phyloP scores from a whole-genome alignment of 2,888 invertebrate species.

The Chesias legatella region DNA sequence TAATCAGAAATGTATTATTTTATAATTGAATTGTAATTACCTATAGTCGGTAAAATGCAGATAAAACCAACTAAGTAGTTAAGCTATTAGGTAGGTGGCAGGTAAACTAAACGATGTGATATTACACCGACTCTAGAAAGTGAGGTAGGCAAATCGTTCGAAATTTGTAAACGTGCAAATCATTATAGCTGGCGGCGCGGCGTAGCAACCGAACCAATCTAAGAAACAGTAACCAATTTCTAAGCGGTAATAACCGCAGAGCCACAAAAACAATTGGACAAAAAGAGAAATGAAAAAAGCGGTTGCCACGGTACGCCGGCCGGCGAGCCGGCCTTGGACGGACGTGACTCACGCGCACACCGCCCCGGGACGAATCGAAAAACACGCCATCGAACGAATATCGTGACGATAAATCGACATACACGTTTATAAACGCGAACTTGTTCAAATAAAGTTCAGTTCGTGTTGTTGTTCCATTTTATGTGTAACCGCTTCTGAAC shows the following conservation, averaged over 20 bases:
- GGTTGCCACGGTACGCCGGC: slow-evolving; percentile 67
- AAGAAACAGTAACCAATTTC: slow-evolving; percentile 41
- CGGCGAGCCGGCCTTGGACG: slow-evolving; percentile 65
- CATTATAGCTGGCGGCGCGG: slow-evolving; percentile 14
- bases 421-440: slow-evolving; percentile 33
- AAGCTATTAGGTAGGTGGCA: no score
- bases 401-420: slow-evolving; percentile 41
- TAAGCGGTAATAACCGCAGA: slow-evolving; percentile 40
- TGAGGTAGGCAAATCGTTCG: slow-evolving; percentile 21
- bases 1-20: no score
- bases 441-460: slow-evolving; percentile 43
- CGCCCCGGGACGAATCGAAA: slow-evolving; percentile 38
- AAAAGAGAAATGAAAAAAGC: slow-evolving; percentile 51
- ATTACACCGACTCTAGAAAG: slow-evolving; percentile 22
- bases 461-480: slow-evolving; percentile 23
- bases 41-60: no score
- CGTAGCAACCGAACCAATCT: slow-evolving; percentile 36
- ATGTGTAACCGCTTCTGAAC: slow-evolving; percentile 17
- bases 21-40: no score
- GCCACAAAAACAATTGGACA: slow-evolving; percentile 51
- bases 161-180: slow-evolving; percentile 24
- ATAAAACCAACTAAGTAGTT: slow-evolving; percentile 10
- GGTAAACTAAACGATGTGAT: slow-evolving; percentile 19
- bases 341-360: slow-evolving; percentile 50
- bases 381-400: slow-evolving; percentile 36